Conservation (phyloP, 2,888 invertebrate species). For the Drosophila nr. perissopoda region DNA sequence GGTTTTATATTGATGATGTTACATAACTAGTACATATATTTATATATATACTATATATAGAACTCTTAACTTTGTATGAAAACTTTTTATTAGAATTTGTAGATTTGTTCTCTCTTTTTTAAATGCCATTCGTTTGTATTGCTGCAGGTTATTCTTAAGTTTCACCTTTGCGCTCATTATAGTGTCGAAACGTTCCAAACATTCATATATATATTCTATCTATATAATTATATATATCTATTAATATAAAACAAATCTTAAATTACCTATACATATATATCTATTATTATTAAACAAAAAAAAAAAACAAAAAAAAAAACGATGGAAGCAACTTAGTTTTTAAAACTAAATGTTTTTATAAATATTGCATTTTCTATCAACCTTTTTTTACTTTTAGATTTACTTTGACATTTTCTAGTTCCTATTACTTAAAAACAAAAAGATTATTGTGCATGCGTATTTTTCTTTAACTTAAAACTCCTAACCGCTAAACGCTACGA, state of each 20-base stretch:
- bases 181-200: slow-evolving; percentile 44
- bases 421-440: slow-evolving; percentile 18
- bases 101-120: slow-evolving; percentile 58
- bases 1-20: slow-evolving; percentile 25
- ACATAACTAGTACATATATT: slow-evolving; percentile 54
- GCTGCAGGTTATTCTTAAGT: slow-evolving; percentile 66
- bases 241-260: slow-evolving; percentile 43
- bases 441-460: slow-evolving; percentile 67
- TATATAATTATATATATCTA: slow-evolving; percentile 32
- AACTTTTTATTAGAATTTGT: slow-evolving; percentile 68
- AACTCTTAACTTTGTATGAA: slow-evolving; percentile 71
- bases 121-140: slow-evolving; percentile 63
- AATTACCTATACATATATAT: slow-evolving; percentile 47
- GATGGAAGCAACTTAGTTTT: slow-evolving; percentile 43
- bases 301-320: slow-evolving; percentile 20
- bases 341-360: slow-evolving; percentile 58
- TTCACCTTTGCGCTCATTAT: slow-evolving; percentile 48
- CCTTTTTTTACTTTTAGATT: slow-evolving; percentile 36
- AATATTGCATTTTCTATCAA: slow-evolving; percentile 56
- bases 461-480: slow-evolving; percentile 1
- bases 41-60: slow-evolving; percentile 27
- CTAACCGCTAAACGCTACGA: neutral
- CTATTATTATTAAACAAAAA: slow-evolving; percentile 37
- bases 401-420: slow-evolving; percentile 34
- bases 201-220: slow-evolving; percentile 31